These are phyloP conservation scores for Eutolmus rufibarbis DNA, from an alignment of 2,888 invertebrate genomes.

Conservation along the genomic window DNA sequence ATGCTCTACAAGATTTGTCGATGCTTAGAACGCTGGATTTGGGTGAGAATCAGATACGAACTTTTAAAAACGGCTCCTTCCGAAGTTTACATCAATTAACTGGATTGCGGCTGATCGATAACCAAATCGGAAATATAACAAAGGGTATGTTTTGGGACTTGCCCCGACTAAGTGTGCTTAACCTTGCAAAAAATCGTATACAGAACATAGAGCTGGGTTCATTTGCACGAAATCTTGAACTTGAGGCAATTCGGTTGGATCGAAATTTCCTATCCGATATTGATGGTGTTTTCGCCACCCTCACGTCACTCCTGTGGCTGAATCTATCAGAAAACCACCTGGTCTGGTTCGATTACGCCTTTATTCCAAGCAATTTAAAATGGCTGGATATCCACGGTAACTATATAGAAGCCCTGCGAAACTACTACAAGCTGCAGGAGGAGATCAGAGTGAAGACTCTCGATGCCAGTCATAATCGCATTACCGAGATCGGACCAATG, in stretches of 20 bases:
- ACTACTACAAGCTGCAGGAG: conserved; percentile 86
- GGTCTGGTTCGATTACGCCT: conserved; percentile 92
- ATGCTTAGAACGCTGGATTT: conserved; percentile 88
- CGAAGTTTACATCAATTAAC: conserved; percentile 86
- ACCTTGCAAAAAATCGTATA: conserved; percentile 89
- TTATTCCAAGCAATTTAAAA: conserved; percentile 86
- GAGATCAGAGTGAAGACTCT: conserved; percentile 85
- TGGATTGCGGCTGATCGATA: conserved; percentile 86
- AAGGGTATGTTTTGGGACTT: conserved; percentile 88
- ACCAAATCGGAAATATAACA: conserved; percentile 85
- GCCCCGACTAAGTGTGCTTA: conserved; percentile 83
- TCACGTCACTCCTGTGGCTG: conserved; percentile 83
- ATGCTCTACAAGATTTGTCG: conserved; percentile 80
- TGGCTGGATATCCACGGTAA: conserved; percentile 93
- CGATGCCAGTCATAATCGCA: conserved; percentile 89
- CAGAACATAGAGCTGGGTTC: conserved; percentile 84
- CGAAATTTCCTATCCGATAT: conserved; percentile 88
- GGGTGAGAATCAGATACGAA: conserved; percentile 88
- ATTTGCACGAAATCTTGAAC: conserved; percentile 80
- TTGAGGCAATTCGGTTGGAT: conserved; percentile 88
- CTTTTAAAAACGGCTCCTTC: conserved; percentile 82
- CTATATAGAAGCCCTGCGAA: conserved; percentile 84
- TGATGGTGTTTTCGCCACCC: conserved; percentile 86
- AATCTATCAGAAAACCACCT: conserved; percentile 91
- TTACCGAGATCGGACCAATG: conserved; percentile 80